Evolutionary conservation across 2,113 vertebrate genomes (phyloP), one percentile per base, ranked within the genome.

Genomic region (Hippocampus abdominalis): DNA sequence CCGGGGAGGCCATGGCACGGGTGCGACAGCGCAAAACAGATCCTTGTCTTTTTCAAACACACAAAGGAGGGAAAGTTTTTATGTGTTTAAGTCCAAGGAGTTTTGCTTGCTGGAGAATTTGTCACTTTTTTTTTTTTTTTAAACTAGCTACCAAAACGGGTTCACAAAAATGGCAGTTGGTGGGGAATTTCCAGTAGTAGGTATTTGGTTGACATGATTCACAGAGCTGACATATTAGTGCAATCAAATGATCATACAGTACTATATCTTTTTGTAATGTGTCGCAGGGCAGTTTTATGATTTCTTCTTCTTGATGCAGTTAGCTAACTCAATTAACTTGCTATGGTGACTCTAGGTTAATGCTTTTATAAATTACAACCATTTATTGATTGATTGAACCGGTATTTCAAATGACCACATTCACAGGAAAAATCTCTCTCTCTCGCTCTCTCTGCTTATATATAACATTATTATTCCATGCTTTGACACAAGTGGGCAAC

Each of bases 41-140:
- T 71, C 65, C 53, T 67, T 54, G 68, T 80, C 73, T 75, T 70
- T 71, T 79, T 62, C 11, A 64, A 78, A 62, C 71, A 78, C 29
- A 64, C 67, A 23, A 61, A 69, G 32, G 13, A 46, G 56, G 20
- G 62, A 16, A 66, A 1, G 21, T 44, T 46, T 64, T 64, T 46
- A 15, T 1, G 5, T 40, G 7, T 29, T 66, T 29, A 29, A 66
- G 44, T 44, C 25, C 8, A 8, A 49, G 16, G 32, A 13, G 6
- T 66, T 64, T n/a, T 25, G 62, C 40, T 64, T 20, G 23, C 4
- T 1, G 13, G 12, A 64, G 40, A 42, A 46, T 64, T 27, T 46
- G 42, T 40, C 27, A 18, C 13, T 27, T 60, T 60, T 60, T n/a
- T 32, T 60, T 20, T 60, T 60, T 18, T 18, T 44, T 36, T 36